Evolutionary conservation across 2,113 vertebrate genomes (phyloP), one percentile per base, ranked within the genome.

Genomic region (Dasyprocta punctata): DNA sequence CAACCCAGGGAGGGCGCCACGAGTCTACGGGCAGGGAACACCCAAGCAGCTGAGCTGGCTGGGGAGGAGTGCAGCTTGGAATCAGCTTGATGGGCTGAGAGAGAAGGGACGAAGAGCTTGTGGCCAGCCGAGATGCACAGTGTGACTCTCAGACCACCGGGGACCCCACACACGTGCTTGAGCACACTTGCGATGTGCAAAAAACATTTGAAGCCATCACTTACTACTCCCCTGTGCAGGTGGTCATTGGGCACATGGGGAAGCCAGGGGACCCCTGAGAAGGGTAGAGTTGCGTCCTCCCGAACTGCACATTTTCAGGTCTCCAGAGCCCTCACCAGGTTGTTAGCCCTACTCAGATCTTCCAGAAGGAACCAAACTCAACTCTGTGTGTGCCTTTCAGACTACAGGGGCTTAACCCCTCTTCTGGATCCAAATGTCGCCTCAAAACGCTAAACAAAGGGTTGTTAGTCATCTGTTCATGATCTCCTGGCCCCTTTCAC

Each of bases 271-370:
- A 4, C 0, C 17, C 0, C 0, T 56, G 86, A 17, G 67, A 67
- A 52, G 75, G 73, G 0, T 0, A 22, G 60, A 22, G 20, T 44
- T 28, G 7, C 0, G 0, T 65, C 41, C 33, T 75, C 3, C 22
- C 63, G 19, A 56, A 20, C 1, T 56, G 30, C 10, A 30, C 52
- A n/a, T n/a, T 26, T 28, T 28, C 2, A 14, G 24, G 52, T 81
- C 73, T 71, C 47, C 47, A 22, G 30, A 36, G 38, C 30, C 38
- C 9, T 82, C 41, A 19, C 5, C 7, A 61, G 78, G 41, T 26
- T 33, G 30, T 65, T 52, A 82, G 67, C 38, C 52, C 49, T 69
- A 52, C 52, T 44, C 4, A 24, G 16, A 83, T 47, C 60, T 30
- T 75, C 71, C 56, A 58, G 56, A 44, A 58, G 5, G 30, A 67